Conservation (phyloP, 2,888 invertebrate species). For the Xestoiulus laeticollis region DNA sequence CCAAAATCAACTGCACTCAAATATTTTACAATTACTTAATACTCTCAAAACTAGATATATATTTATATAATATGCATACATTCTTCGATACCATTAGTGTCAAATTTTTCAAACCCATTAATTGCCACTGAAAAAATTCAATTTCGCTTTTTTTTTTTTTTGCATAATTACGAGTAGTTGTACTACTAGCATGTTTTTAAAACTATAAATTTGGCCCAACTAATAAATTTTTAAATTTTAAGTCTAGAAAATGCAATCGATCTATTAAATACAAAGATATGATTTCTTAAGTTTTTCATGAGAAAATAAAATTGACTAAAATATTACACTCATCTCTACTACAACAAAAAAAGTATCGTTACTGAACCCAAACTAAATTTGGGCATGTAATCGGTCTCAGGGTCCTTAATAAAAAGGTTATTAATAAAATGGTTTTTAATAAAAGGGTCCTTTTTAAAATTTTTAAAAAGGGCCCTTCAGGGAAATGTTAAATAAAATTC, state of each 20-base stretch:
- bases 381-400: too few relatives aligned
- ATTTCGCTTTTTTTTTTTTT: not conserved
- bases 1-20: slow-evolving; percentile 45
- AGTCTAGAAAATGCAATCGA: not conserved
- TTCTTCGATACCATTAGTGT: not conserved
- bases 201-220: not conserved
- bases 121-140: slow-evolving; percentile 39
- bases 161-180: slow-evolving; percentile 32
- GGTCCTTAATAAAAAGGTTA: too few relatives aligned
- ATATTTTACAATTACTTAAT: slow-evolving; percentile 23
- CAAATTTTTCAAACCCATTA: not conserved
- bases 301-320: slow-evolving; percentile 6
- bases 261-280: not conserved
- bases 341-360: not conserved
- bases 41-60: slow-evolving; percentile 41
- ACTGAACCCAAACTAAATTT: not conserved
- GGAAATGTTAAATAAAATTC: too few relatives aligned
- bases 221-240: not conserved
- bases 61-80: slow-evolving; percentile 36
- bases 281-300: not conserved
- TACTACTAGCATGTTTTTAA: not conserved
- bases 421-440: too few relatives aligned
- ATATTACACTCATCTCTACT: slow-evolving; percentile 36
- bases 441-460: too few relatives aligned
- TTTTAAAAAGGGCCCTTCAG: too few relatives aligned